Evolutionary conservation across 2,797 vertebrate genomes (phyloP), one percentile per base, ranked within the genome.

Genomic region (Masticophis lateralis): DNA sequence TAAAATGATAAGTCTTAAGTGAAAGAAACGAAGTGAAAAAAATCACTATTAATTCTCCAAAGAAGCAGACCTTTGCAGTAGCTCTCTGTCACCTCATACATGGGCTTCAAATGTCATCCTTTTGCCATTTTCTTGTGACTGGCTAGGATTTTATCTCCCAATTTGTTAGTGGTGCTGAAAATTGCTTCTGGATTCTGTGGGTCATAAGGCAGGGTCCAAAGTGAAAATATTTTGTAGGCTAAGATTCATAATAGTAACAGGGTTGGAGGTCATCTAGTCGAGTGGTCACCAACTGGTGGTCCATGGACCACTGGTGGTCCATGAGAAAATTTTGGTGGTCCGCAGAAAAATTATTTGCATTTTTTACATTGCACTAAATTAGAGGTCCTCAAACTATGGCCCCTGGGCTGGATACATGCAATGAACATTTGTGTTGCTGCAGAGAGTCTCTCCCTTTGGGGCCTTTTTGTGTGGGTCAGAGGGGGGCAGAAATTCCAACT

Each of bases 121-220:
- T 96, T 97, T 97, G 97, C 97, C 97, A 97, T 97, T 97, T 97
- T 95, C 97, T 96, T 97, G 97, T 95, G 96, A 97, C 95, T 95
- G 96, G 95, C 96, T 96, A 95, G 96, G 97, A 97, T 97, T 56
- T 97, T 97, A 95, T 96, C 96, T 97, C 93, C 94, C 57, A 86
- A 96, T 97, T 97, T 97, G 96, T 97, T 97, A 97, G 95, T 92
- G 89, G 91, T 95, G 95, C 96, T 97, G 96, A 97, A 98, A 97
- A 97, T 97, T 97, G 97, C 93, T 94, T 57, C 60, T 37, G 94
- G 95, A 96, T 96, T 97, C 95, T 92, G 86, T 1, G 94, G 96
- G 95, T 96, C 96, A 95, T 96, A 96, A 97, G 94, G 87, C 90
- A 96, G 97, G 97, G 94, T 97, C 95, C 97, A 97, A 97, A 97